These are phyloP conservation scores for Listronotus oregonensis DNA, from an alignment of 1,140 invertebrate species.

Conservation along the genomic window DNA sequence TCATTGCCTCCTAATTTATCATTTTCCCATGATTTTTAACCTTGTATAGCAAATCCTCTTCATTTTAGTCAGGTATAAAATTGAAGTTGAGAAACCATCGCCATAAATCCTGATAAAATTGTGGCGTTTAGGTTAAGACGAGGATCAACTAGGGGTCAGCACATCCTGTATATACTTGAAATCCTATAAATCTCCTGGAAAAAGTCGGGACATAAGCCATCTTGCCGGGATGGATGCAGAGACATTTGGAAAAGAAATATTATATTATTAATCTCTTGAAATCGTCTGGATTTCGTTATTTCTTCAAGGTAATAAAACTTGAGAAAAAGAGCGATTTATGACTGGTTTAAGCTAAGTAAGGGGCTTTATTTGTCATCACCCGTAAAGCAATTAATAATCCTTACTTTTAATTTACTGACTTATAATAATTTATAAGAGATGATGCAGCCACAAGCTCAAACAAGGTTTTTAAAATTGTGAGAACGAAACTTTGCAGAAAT, in stretches of 20 bases:
- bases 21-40: too few relatives aligned
- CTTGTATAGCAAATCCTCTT: too few relatives aligned
- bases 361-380: constrained; percentile 16
- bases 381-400: not conserved
- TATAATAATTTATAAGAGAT: too few relatives aligned
- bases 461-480: too few relatives aligned
- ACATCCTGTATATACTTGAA: constrained; percentile 34
- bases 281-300: constrained; percentile 33
- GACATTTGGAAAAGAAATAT: constrained; percentile 39
- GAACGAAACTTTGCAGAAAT: too few relatives aligned
- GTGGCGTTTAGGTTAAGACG: constrained; percentile 24
- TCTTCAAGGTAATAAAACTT: constrained; percentile 29
- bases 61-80: constrained; percentile 20
- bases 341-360: constrained; percentile 20
- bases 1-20: too few relatives aligned
- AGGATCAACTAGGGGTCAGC: constrained; percentile 23
- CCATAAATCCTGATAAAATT: constrained; percentile 32
- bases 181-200: constrained; percentile 32
- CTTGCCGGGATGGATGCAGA: constrained; percentile 35
- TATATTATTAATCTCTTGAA: constrained; percentile 37
- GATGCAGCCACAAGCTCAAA: too few relatives aligned
- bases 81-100: constrained; percentile 26
- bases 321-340: constrained; percentile 24
- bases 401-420: not conserved
- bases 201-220: constrained; percentile 37